Evolutionary conservation across 2,888 invertebrate species (phyloP).

Genomic region (Dasysyrphus tricinctus): DNA sequence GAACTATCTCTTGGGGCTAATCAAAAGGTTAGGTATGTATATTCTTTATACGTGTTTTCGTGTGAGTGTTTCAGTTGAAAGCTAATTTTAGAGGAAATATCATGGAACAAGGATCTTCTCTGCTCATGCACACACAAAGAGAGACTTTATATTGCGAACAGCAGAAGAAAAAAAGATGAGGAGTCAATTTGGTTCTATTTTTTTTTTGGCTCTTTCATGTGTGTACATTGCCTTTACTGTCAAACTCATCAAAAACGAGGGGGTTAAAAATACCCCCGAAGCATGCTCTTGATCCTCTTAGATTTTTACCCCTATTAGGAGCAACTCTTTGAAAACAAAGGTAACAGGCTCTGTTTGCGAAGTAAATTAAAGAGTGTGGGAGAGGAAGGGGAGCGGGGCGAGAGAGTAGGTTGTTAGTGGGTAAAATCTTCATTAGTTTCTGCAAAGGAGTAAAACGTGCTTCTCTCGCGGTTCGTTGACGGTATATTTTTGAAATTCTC

Average conservation of each 20-base stretch:
- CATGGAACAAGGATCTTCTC: slow-evolving; percentile 51
- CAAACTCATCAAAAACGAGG: slow-evolving; percentile 42
- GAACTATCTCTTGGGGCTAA: slow-evolving; percentile 66
- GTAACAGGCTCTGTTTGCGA: slow-evolving; percentile 54
- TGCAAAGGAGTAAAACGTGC: slow-evolving; percentile 50
- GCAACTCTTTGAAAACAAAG: slow-evolving; percentile 65
- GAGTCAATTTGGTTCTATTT: slow-evolving; percentile 48
- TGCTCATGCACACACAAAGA: slow-evolving; percentile 23
- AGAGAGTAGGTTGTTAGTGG: not conserved
- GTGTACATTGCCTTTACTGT: slow-evolving; percentile 42
- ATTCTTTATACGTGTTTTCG: slow-evolving; percentile 1
- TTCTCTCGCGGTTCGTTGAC: slow-evolving; percentile 55
- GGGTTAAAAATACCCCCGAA: slow-evolving; percentile 26
- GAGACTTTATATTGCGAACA: slow-evolving; percentile 25
- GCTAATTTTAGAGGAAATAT: slow-evolving; percentile 67
- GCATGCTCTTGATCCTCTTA: slow-evolving; percentile 51
- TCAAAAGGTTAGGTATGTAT: slow-evolving; percentile 43
- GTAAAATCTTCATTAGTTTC: slow-evolving; percentile 47
- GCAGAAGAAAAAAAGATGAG: slow-evolving; percentile 27
- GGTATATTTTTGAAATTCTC: slow-evolving; percentile 60
- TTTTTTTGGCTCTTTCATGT: not conserved
- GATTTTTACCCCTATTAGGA: slow-evolving; percentile 28
- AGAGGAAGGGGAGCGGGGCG: too few relatives aligned
- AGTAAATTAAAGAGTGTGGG: slow-evolving; percentile 51
- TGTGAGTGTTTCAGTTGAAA: slow-evolving; percentile 20